A percentile compares a stretch with the other conserved stretches of the same genome.
Evolutionary conservation across 2,113 vertebrate genomes (phyloP).

Genomic region (Diphyllodes magnificus): DNA sequence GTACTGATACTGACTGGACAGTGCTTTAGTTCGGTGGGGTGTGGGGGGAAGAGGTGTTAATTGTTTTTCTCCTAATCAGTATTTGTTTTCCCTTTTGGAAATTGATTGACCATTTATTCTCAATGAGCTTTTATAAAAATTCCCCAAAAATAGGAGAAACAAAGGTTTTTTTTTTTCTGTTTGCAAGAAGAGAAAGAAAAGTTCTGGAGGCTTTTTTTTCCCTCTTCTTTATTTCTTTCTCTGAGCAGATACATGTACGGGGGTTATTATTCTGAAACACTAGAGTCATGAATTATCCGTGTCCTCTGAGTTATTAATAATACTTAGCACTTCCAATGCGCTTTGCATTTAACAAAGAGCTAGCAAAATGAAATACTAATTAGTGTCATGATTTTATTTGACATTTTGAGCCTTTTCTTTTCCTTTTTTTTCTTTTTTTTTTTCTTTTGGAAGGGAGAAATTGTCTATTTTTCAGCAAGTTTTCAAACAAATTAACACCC

Average conservation of each 20-base stretch:
- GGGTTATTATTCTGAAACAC: background rate
- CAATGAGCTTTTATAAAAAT: background rate
- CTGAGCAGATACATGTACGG: accelerated
- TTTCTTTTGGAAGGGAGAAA: background rate
- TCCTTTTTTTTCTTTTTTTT: too few species aligned
- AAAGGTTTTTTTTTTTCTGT: background rate
- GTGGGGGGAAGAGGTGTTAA: background rate
- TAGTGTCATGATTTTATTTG: background rate
- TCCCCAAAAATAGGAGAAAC: background rate
- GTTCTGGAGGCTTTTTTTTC: background rate
- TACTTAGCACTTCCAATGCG: background rate
- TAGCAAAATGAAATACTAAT: background rate
- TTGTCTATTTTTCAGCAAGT: background rate
- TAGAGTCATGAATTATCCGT: background rate
- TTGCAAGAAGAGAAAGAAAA: background rate
- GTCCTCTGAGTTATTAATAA: background rate
- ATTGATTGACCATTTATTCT: background rate
- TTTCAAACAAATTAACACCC: background rate
- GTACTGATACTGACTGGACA: accelerated
- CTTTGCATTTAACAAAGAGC: background rate
- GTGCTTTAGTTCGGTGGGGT: background rate
- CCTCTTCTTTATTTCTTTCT: too few species aligned
- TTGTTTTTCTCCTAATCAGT: background rate
- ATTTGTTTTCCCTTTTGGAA: background rate
- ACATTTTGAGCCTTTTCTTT: background rate